These are phyloP conservation scores for Tetragonisca angustula DNA, from an alignment of 2,888 invertebrate genomes.

Conservation along the genomic window DNA sequence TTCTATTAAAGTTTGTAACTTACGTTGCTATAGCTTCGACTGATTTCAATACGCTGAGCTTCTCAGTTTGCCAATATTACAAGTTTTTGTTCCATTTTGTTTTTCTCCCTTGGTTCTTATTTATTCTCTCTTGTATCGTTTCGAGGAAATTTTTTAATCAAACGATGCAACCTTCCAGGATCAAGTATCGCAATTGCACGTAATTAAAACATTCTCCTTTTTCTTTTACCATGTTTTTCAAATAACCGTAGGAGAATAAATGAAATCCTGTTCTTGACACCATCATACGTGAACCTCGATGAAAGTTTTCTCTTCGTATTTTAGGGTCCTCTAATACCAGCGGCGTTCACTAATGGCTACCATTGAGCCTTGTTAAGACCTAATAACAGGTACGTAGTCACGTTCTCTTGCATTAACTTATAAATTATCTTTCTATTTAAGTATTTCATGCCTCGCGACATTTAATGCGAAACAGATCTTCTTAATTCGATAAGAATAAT, in stretches of 20 bases:
- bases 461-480: not conserved
- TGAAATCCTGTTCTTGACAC: not conserved
- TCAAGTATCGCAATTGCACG: constrained; percentile 87
- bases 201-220: constrained; percentile 66
- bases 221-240: constrained; percentile 10
- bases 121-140: constrained; percentile 19
- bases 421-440: not conserved
- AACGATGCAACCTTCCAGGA: constrained; percentile 84
- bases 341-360: constrained; percentile 99
- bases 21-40: constrained; percentile 53
- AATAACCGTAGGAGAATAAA: constrained; percentile 30
- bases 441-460: constrained; percentile 9
- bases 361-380: constrained; percentile 89
- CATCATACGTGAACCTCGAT: constrained; percentile 28
- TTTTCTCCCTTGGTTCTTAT: constrained; percentile 17
- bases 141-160: not conserved
- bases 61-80: constrained; percentile 39
- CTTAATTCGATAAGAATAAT: constrained; percentile 1
- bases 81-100: constrained; percentile 21
- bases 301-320: constrained; percentile 83
- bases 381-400: constrained; percentile 81
- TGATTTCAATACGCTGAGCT: constrained; percentile 41
- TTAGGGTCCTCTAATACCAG: constrained; percentile 98
- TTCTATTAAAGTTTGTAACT: constrained; percentile 39
- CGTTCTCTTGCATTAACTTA: not conserved